Conservation (phyloP, 1,140 invertebrate species). For the Cydia fagiglandana region DNA sequence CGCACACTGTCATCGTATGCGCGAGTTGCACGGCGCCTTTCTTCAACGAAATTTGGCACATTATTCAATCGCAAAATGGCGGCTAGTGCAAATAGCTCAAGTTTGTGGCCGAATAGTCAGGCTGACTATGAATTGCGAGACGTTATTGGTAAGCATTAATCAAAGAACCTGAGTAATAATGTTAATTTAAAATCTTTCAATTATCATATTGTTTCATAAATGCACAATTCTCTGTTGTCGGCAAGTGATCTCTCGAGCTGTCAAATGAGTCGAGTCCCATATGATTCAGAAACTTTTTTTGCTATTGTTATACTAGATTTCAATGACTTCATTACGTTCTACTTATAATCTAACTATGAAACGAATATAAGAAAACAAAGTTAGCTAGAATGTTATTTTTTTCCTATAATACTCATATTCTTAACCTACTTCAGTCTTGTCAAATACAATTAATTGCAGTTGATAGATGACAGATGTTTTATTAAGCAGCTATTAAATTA, state of each 20-base stretch:
- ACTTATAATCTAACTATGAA: not conserved
- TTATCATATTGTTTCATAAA: slow-evolving; percentile 31
- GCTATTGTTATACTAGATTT: not conserved
- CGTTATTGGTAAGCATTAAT: slow-evolving; percentile 89
- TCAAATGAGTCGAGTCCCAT: slow-evolving; percentile 24
- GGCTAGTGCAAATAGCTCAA: slow-evolving; percentile 81
- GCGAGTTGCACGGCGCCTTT: slow-evolving; percentile 59
- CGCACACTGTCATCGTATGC: slow-evolving; percentile 63
- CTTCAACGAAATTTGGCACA: slow-evolving; percentile 71
- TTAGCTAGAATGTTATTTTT: not conserved
- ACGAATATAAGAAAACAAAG: not conserved
- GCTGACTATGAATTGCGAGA: slow-evolving; percentile 97
- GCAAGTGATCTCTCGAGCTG: slow-evolving; percentile 20
- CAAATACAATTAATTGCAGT: not conserved
- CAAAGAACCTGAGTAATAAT: not conserved
- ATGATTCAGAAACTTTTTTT: slow-evolving; percentile 17
- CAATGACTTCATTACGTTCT: not conserved
- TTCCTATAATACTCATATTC: not conserved
- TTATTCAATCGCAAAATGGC: slow-evolving; percentile 86
- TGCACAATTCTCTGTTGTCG: slow-evolving; percentile 33
- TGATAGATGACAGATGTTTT: slow-evolving; percentile 26
- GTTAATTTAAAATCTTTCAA: slow-evolving; percentile 25
- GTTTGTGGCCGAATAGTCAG: slow-evolving; percentile 94
- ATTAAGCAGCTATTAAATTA: slow-evolving; percentile 33
- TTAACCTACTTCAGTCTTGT: not conserved